Evolutionary conservation across 2,113 vertebrate genomes (phyloP), one percentile per base, ranked within the genome.

Genomic region (Ammospiza caudacuta): DNA sequence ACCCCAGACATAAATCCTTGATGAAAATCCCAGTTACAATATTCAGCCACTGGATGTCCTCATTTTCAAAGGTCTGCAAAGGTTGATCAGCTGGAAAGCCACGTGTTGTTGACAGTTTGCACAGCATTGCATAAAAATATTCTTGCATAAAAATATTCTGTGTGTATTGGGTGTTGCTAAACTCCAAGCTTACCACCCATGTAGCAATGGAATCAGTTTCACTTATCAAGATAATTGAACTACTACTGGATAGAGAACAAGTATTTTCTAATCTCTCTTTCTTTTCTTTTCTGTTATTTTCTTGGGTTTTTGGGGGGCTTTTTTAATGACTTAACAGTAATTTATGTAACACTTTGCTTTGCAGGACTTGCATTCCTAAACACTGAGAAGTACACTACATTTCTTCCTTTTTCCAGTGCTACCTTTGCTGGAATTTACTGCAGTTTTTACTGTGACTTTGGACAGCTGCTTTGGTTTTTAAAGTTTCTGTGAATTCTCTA

Each of bases 41-140:
- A 2, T 95, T 96, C 54, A 68, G 76, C 93, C 96, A 94, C 96
- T 96, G 94, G 96, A 94, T 97, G 96, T 93, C 96, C 94, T 96
- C 92, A 13, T 96, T 92, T 92, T 83, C 95, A 72, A 96, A 96
- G 68, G 72, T 72, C 93, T 93, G 76, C 75, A 90, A 39, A 92
- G 24, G 91, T 75, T 88, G 67, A 62, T 88, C 39, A n/a, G 47
- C 88, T 88, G 88, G 52, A 68, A 90, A 87, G 76, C 44, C 54
- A 55, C 1, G 5, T 27, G 79, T 47, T 81, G 66, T 93, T 94
- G 81, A 79, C 75, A 87, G 51, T 77, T 83, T 51, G 39, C 39
- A 55, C 58, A 76, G 67, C 51, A 23, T 86, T 94, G 72, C 82
- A 31, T 91, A 74, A 92, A 90, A 69, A 58, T 73, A 52, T 15